phyloP scores from a whole-genome alignment of 2,113 vertebrate species.

The Paedocypris sp. region DNA sequence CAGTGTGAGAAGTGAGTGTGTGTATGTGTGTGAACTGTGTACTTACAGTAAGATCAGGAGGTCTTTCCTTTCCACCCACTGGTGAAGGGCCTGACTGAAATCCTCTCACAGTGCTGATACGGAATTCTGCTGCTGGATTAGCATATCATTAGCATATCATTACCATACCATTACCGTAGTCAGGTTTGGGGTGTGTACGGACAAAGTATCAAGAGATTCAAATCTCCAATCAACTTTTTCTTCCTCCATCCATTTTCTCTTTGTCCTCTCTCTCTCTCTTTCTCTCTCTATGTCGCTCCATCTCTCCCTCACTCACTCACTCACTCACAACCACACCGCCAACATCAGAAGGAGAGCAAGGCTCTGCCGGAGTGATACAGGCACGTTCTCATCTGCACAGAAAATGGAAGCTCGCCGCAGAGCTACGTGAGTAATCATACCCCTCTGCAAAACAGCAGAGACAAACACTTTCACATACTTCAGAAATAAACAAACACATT shows the following conservation, averaged over 20 bases:
- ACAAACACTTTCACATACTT: conserved; percentile 5
- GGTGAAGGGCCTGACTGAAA: conserved; percentile 34
- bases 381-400: conserved; percentile 32
- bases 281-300: neutral
- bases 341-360: conserved; percentile 25
- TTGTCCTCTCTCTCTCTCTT: conserved; percentile 5
- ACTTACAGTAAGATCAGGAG: conserved; percentile 46
- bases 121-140: conserved; percentile 46
- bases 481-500: neutral
- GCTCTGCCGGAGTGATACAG: conserved; percentile 18
- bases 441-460: neutral
- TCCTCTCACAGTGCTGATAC: conserved; percentile 29
- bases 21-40: conserved; percentile 19
- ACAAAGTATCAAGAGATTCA: conserved; percentile 47
- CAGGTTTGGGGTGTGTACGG: conserved; percentile 45
- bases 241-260: conserved; percentile 17
- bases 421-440: conserved; percentile 35
- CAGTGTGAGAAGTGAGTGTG: neutral
- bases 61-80: conserved; percentile 31
- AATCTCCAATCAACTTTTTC: conserved; percentile 25
- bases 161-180: conserved; percentile 52
- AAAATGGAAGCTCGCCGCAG: conserved; percentile 37
- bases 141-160: conserved; percentile 56
- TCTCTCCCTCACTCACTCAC: conserved; percentile 4
- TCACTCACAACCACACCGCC: neutral